Percentiles rank a stretch among this genome's conserved stretches.
Conservation (phyloP, 2,888 invertebrate genomes). For the Thecocarcelia acutangulata region DNA sequence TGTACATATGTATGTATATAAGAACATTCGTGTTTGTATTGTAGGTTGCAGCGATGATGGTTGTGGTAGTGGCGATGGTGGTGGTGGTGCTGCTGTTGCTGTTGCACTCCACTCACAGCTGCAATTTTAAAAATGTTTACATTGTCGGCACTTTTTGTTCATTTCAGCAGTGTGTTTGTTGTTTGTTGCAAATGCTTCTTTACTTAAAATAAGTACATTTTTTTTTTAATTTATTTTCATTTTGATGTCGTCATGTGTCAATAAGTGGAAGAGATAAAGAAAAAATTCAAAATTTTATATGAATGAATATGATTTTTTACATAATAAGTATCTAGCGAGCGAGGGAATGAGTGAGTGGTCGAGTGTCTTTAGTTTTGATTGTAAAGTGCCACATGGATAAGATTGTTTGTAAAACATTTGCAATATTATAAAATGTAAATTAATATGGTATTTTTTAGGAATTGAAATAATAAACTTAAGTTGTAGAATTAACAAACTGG, state of each 20-base stretch:
- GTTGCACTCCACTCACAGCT: constrained; percentile 66
- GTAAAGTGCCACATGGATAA: not conserved
- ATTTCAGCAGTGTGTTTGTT: constrained; percentile 40
- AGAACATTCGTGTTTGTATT: not conserved
- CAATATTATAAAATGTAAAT: constrained; percentile 2
- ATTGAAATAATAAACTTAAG: no score
- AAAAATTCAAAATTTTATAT: constrained; percentile 25
- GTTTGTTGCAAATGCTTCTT: constrained; percentile 42
- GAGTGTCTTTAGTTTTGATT: not conserved
- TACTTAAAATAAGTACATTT: constrained; percentile 26
- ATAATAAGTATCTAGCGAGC: not conserved
- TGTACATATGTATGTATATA: no score
- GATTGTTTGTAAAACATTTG: constrained; percentile 6
- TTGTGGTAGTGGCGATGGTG: not conserved
- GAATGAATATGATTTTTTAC: constrained; percentile 36
- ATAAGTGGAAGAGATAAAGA: constrained; percentile 21
- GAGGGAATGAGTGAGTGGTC: no score
- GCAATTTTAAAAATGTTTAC: constrained; percentile 68
- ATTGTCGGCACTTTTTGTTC: constrained; percentile 68
- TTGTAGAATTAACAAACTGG: no score
- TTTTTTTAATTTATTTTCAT: constrained; percentile 28
- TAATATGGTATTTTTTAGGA: not conserved
- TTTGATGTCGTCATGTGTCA: constrained; percentile 60
- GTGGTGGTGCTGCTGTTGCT: constrained; percentile 19
- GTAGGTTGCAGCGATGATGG: not conserved